Conservation (phyloP, 2,888 invertebrate species). For the Standfussiana lucernea region DNA sequence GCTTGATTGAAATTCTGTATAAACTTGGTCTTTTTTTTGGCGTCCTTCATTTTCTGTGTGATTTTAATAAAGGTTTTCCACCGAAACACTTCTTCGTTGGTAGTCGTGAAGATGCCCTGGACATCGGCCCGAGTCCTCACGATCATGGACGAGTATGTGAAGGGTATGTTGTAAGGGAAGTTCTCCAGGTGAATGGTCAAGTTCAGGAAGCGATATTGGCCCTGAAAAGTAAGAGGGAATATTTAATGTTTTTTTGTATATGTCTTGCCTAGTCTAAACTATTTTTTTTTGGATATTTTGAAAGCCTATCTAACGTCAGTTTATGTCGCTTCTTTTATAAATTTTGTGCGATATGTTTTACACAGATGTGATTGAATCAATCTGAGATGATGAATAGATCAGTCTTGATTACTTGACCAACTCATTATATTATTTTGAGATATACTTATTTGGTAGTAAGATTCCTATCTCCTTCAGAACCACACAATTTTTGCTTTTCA, state of each 20-base stretch:
- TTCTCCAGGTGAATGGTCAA: conserved; percentile 64
- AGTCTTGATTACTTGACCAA: background rate
- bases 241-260: background rate
- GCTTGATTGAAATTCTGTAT: background rate
- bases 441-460: background rate
- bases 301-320: background rate
- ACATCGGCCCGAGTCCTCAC: conserved; percentile 64
- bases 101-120: conserved; percentile 52
- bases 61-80: conserved; percentile 62
- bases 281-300: background rate
- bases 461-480: background rate
- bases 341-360: background rate
- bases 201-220: conserved; percentile 61
- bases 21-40: conserved; percentile 29
- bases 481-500: background rate
- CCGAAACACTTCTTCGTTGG: conserved; percentile 59
- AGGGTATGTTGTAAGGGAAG: conserved; percentile 64
- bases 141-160: conserved; percentile 64
- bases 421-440: background rate
- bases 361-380: background rate
- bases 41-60: conserved; percentile 58
- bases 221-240: conserved; percentile 47
- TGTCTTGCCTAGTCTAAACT: background rate
- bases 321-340: background rate
- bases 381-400: background rate